Base-by-base conservation (phyloP, 2,888 invertebrate genomes). In the Eretmocerus hayati region DNA sequence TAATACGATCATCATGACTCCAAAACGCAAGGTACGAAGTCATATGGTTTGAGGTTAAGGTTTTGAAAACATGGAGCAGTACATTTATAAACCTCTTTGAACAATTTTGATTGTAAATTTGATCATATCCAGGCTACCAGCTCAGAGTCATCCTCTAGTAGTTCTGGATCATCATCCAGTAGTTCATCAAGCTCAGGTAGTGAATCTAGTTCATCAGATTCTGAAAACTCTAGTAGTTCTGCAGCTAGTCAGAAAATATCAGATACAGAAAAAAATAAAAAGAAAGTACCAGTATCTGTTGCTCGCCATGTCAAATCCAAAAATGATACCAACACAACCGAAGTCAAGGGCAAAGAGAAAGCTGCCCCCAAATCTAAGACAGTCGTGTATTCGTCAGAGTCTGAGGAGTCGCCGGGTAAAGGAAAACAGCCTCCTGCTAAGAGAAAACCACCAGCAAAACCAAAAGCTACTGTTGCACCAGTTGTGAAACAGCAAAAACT, bases 401-500 rank as follows among this genome's bases (percentile, higher is more conserved):
- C 70, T 0, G 71, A 71, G 54, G 70, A 66, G 44, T 64, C 65
- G 2, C 67, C 68, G 11, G 15, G 36, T 11, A 71, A 71, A 57
- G 46, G 56, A 3, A 72, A 71, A 66, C 23, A 63, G 57, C 50
- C 74, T 13, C 19, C 60, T 59, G 48, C 74, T 56, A 68, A 78
- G 72, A 66, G 78, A 68, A 75, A 79, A 74, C 64, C 74, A 59
- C 74, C 73, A 5, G 71, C 75, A 0, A 85, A 84, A 70, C 78
- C 81, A 0, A 84, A 84, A 72, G 75, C 77, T 11, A 78, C 80
- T 6, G 78, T 81, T 6, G 77, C 81, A 15, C 80, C 79, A 18
- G 68, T 71, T 20, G 58, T 69, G 3, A 83, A 79, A 69, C 59
- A 65, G 18, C 74, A 75, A 6, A 79, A 77, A 67, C 66, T 74